Evolutionary conservation across 2,888 invertebrate genomes (phyloP), one percentile per base, ranked within the genome.

Genomic region (Heliconius hortense): DNA sequence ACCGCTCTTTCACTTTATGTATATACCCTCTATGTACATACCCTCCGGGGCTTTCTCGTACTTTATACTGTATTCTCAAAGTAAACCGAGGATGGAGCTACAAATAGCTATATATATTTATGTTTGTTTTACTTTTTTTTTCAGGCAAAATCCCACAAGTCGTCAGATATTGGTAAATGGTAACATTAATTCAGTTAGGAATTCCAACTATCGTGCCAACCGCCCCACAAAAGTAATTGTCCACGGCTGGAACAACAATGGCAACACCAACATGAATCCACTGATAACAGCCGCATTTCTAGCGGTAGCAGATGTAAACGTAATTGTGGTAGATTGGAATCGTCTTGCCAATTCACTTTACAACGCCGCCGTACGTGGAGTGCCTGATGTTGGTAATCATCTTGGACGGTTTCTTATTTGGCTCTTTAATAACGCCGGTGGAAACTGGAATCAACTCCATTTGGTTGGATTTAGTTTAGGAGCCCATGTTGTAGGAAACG

Each of bases 401-500:
- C 82, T 92, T 1, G 91, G 88, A 8, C 85, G 87, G 79, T 91
- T 91, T 81, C 70, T 93, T 5, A 80, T 82, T 24, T 90, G 89
- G 88, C 85, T 92, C 28, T 83, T 88, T 74, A 85, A 83, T 70
- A 88, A 80, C 0, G 85, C 83, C 8, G 92, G 91, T 28, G 89
- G 89, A 11, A 86, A 88, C 80, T 90, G 88, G 87, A 86, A 87
- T 78, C 87, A 87, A 43, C 82, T 92, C 2, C 93, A 93, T 78
- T 80, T 93, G 39, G 84, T 92, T 39, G 93, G 93, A 35, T 88
- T 88, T 85, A 92, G 93, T 81, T 86, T 92, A 78, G 93, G 93
- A 7, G 92, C 91, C 78, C 92, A 92, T 76, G 82, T 91, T 11
- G 90, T 90, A 1, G 92, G 91, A 3, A 86, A 82, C 31, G 89